These are phyloP conservation scores for Sus scrofa DNA, from an alignment of 2,113 vertebrate species.

Conservation along the genomic window T2T-Sscrofa CM000821.6:18851001-18851500, in stretches of 20 bases:
- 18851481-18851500: not conserved
- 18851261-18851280: not conserved
- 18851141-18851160: not conserved
- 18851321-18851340: not conserved
- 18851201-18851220: not conserved
- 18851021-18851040: not conserved
- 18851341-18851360: not conserved
- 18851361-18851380: not conserved
- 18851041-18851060: not conserved
- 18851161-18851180: not conserved
- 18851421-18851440: not conserved
- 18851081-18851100: not conserved
- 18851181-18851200: not conserved
- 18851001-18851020: not conserved
- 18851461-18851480: too few relatives aligned
- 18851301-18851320: not conserved
- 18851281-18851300: not conserved
- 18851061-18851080: not conserved
- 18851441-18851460: too few relatives aligned
- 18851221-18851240: not conserved
- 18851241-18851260: not conserved
- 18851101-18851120: not conserved
- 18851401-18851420: not conserved
- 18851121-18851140: not conserved
- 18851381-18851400: not conserved